Conservation (phyloP, 2,797 vertebrate species). For the Carcharodon carcharias region DNA sequence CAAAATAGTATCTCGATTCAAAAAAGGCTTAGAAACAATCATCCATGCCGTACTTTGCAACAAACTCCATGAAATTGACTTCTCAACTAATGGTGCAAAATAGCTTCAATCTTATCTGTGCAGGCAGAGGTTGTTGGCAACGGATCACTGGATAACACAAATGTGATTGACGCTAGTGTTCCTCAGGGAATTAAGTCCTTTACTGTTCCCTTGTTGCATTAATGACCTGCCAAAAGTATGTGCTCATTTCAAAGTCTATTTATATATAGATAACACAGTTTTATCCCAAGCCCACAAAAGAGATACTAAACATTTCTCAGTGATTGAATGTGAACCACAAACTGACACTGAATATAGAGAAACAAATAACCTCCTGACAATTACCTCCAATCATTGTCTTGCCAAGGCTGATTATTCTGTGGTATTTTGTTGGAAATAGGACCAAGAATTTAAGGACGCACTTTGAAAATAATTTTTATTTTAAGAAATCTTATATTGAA, state of each 20-base stretch:
- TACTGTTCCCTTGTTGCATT: constrained; percentile 9
- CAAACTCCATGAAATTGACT: constrained; percentile 10
- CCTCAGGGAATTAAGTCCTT: constrained; percentile 7
- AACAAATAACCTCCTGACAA: constrained; percentile 8
- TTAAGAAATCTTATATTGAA: not conserved
- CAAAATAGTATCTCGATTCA: not conserved
- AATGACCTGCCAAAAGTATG: constrained; percentile 15
- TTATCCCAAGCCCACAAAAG: constrained; percentile 1
- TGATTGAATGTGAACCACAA: not conserved
- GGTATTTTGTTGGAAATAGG: not conserved
- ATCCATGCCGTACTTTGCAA: not conserved
- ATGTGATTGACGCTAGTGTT: constrained; percentile 6
- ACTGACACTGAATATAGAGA: not conserved
- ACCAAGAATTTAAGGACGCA: not conserved
- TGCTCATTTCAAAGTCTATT: constrained; percentile 11
- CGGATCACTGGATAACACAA: constrained; percentile 8
- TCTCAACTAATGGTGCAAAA: constrained; percentile 12
- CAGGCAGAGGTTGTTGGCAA: not conserved
- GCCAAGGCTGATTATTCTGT: not conserved
- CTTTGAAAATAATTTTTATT: not conserved
- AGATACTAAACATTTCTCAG: constrained; percentile 17
- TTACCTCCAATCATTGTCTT: not conserved
- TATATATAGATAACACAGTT: constrained; percentile 10
- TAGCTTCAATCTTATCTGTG: constrained; percentile 27
- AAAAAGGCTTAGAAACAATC: not conserved